A percentile compares a stretch with the other conserved stretches of the same genome.
Conservation (phyloP, 2,888 invertebrate genomes). For the Oligia fasciuncula region DNA sequence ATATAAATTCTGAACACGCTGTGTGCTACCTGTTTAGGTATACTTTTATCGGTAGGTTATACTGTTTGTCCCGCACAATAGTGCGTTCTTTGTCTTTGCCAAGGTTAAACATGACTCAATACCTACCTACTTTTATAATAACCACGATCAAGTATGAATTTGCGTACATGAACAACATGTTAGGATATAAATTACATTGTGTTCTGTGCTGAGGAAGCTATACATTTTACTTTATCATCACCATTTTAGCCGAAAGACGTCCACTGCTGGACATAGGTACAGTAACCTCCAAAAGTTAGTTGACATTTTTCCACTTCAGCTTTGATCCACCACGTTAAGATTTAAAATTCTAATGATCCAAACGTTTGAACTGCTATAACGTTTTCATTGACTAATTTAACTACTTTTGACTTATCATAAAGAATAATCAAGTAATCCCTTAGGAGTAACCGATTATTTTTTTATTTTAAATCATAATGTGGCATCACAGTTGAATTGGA, state of each 20-base stretch:
- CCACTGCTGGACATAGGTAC: too few relatives aligned
- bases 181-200: conserved; percentile 31
- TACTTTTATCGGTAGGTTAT: conserved; percentile 80
- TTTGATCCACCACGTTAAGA: too few relatives aligned
- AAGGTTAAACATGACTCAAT: conserved; percentile 79
- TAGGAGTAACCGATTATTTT: too few relatives aligned
- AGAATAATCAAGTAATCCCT: too few relatives aligned
- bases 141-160: conserved; percentile 55
- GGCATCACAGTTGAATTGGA: too few relatives aligned
- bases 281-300: too few relatives aligned
- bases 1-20: conserved; percentile 78
- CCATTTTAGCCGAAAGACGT: neutral
- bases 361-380: too few relatives aligned
- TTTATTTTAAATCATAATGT: too few relatives aligned
- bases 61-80: conserved; percentile 79
- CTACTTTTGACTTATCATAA: too few relatives aligned
- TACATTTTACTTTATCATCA: neutral
- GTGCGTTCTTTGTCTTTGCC: conserved; percentile 85
- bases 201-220: conserved; percentile 19
- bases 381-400: too few relatives aligned
- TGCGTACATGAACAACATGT: conserved; percentile 50
- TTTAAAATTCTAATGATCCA: too few relatives aligned
- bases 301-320: too few relatives aligned
- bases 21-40: conserved; percentile 78
- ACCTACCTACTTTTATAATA: conserved; percentile 59